These are phyloP conservation scores for Shinisaurus crocodilurus DNA, from an alignment of 2,113 vertebrate genomes.

Conservation along the genomic window DNA sequence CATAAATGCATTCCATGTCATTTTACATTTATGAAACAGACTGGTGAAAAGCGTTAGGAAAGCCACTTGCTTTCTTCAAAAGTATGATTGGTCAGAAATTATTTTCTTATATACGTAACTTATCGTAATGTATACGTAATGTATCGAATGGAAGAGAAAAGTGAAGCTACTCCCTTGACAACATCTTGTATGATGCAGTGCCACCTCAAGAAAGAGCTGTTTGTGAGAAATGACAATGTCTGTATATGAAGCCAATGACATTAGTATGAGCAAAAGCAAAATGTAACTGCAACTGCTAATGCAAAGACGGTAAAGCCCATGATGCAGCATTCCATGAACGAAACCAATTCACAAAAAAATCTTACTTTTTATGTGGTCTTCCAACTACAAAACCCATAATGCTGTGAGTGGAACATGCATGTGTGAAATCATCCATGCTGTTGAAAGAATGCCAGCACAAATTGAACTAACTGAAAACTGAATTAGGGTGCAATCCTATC, in stretches of 20 bases:
- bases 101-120: not conserved
- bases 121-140: too few relatives aligned
- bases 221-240: not conserved
- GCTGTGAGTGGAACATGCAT: not conserved
- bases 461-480: not conserved
- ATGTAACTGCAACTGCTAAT: not conserved
- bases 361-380: not conserved
- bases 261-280: not conserved
- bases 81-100: not conserved
- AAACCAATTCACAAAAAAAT: not conserved
- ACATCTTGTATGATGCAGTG: not conserved
- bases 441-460: not conserved
- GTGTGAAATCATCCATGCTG: not conserved
- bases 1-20: not conserved
- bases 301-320: not conserved
- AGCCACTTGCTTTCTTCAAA: not conserved
- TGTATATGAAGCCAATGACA: not conserved
- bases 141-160: not conserved
- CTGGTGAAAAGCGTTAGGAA: not conserved
- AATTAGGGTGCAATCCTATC: not conserved
- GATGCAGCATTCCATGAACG: not conserved
- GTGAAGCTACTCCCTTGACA: not conserved
- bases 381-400: not conserved
- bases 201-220: not conserved
- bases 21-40: not conserved